Conservation (phyloP, 2,113 vertebrate species). For the Silurus asotus region DNA sequence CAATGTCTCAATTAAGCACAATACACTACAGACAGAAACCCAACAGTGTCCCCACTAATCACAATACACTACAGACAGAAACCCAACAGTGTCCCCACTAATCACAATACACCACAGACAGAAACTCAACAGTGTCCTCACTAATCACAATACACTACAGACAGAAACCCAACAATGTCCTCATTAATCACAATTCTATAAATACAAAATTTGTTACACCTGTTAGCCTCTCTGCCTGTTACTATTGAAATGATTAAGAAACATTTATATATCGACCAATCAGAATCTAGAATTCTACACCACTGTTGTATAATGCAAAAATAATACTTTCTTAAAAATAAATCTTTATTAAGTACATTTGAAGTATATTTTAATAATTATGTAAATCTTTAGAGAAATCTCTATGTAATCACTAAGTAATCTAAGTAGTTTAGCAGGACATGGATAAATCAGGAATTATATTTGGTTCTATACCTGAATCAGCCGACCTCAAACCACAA, state of each 20-base stretch:
- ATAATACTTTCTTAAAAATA: rapidly evolving
- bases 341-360: no score
- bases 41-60: no score
- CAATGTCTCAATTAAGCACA: no score
- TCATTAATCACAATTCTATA: no score
- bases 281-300: neutral
- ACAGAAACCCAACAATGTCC: neutral
- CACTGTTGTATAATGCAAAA: neutral
- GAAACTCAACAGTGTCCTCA: no score
- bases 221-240: neutral
- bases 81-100: no score
- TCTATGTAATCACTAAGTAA: neutral
- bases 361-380: neutral
- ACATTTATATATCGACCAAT: neutral
- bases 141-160: neutral
- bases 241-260: neutral
- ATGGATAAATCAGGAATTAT: neutral
- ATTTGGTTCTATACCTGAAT: neutral
- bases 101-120: no score
- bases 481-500: neutral
- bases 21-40: no score
- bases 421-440: neutral
- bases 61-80: no score
- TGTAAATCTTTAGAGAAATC: neutral
- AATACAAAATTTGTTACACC: no score